Evolutionary conservation across 2,888 invertebrate genomes (phyloP).

Genomic region (Mesodorylaimus sp.): DNA sequence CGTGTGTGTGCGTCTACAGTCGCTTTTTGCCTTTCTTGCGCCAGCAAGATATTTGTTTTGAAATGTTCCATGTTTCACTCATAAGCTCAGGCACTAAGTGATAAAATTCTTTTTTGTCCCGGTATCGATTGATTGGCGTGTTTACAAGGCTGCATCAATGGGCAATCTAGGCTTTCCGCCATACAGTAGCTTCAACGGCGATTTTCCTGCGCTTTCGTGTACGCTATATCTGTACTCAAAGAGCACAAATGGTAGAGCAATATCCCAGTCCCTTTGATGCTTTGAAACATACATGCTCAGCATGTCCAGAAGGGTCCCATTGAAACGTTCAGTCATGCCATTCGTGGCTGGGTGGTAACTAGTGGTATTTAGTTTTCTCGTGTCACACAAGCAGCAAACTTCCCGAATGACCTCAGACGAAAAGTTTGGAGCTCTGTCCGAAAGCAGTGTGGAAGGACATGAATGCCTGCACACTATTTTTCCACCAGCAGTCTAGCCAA

Average conservation of each 20-base stretch:
- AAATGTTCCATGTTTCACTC: no score
- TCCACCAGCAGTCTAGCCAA: conserved; percentile 3
- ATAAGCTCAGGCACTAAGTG: no score
- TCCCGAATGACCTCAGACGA: conserved; percentile 12
- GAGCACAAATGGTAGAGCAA: conserved; percentile 8
- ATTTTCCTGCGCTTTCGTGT: conserved; percentile 13
- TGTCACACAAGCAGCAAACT: conserved; percentile 9
- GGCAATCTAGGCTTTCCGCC: conserved; percentile 14
- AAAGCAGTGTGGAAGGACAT: conserved; percentile 10
- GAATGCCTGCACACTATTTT: conserved; percentile 9
- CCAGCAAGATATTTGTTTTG: no score
- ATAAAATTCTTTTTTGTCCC: no score
- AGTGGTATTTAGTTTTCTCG: conserved; percentile 13
- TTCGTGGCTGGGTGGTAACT: conserved; percentile 15
- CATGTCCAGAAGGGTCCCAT: conserved; percentile 15
- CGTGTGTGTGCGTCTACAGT: no score
- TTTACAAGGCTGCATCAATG: conserved; percentile 11
- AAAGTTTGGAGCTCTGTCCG: conserved; percentile 16
- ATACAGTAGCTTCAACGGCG: conserved; percentile 15
- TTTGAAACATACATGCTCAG: conserved; percentile 13
- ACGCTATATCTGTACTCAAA: conserved; percentile 15
- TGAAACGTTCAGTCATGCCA: conserved; percentile 17
- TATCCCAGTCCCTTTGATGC: conserved; percentile 15
- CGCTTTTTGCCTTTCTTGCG: no score
- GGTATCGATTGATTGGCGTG: no score